Conservation (phyloP, 2,888 invertebrate genomes). For the Drosophila colorata region DNA sequence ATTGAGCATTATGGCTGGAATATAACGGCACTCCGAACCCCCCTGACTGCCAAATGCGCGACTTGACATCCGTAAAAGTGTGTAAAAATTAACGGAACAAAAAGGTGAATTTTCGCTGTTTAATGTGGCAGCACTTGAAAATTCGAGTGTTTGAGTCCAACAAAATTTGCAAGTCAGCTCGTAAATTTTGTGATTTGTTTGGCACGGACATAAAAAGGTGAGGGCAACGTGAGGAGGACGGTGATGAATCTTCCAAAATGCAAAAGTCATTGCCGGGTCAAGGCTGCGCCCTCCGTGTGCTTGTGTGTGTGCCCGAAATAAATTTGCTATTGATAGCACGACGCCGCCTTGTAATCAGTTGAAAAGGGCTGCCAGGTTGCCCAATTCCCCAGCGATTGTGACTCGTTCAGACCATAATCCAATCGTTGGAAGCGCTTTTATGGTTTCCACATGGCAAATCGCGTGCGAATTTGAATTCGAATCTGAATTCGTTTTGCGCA, state of each 20-base stretch:
- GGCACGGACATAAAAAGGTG: constrained; percentile 53
- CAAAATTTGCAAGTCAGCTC: constrained; percentile 66
- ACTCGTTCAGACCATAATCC: constrained; percentile 65
- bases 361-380: constrained; percentile 51
- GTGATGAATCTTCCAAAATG: constrained; percentile 53
- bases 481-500: constrained; percentile 46
- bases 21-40: background rate
- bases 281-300: constrained; percentile 43
- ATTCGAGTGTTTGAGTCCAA: constrained; percentile 13
- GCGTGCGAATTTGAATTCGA: constrained; percentile 77
- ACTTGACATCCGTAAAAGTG: constrained; percentile 13
- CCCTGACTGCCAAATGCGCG: background rate
- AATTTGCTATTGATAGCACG: constrained; percentile 67
- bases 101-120: constrained; percentile 1
- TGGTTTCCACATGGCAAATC: constrained; percentile 71
- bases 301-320: constrained; percentile 45
- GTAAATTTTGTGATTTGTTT: constrained; percentile 65
- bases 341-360: constrained; percentile 65
- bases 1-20: constrained; percentile 20
- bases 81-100: constrained; percentile 1
- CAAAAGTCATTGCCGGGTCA: constrained; percentile 65
- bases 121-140: constrained; percentile 36
- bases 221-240: background rate
- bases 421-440: constrained; percentile 71
- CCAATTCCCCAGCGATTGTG: constrained; percentile 58